Evolutionary conservation across 2,113 vertebrate species (phyloP).

Genomic region (Spea bombifrons): DNA sequence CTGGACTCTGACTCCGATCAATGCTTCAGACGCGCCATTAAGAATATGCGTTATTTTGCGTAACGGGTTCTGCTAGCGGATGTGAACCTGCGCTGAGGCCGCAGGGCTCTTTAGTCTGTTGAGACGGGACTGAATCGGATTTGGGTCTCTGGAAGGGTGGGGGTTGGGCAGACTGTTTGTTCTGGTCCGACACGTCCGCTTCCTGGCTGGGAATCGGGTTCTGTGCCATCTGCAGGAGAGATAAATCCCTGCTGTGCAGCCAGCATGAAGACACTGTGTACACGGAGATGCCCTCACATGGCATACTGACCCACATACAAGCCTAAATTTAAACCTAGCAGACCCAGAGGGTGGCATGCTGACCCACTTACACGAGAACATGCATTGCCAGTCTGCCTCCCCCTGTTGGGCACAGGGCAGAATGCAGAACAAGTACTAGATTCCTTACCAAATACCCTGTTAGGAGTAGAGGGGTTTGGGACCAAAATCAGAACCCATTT

Average conservation of each 20-base stretch:
- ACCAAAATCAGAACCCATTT: too few species aligned
- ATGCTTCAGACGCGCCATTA: too few species aligned
- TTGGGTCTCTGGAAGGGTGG: neutral
- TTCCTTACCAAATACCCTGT: too few species aligned
- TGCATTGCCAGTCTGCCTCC: neutral
- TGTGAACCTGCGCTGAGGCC: neutral
- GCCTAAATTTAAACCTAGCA: conserved; percentile 30
- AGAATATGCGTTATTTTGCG: too few species aligned
- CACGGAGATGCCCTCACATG: conserved; percentile 31
- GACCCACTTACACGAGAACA: conserved; percentile 13
- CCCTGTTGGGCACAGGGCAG: conserved; percentile 2
- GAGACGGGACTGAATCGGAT: neutral
- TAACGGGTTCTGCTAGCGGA: too few species aligned
- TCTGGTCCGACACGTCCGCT: neutral
- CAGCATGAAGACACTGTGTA: conserved; percentile 23
- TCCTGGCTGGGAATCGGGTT: conserved; percentile 11
- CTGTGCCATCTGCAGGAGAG: conserved; percentile 29
- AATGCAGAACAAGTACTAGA: neutral
- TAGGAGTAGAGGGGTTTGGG: too few species aligned
- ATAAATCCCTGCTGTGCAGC: conserved; percentile 28
- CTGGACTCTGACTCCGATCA: too few species aligned
- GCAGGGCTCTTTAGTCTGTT: neutral
- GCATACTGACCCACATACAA: conserved; percentile 37
- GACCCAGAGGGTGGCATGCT: conserved; percentile 2
- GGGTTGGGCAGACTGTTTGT: neutral